Percentiles rank a stretch among this genome's conserved stretches.
Conservation (phyloP, 2,888 invertebrate genomes). For the Graphium colonna region DNA sequence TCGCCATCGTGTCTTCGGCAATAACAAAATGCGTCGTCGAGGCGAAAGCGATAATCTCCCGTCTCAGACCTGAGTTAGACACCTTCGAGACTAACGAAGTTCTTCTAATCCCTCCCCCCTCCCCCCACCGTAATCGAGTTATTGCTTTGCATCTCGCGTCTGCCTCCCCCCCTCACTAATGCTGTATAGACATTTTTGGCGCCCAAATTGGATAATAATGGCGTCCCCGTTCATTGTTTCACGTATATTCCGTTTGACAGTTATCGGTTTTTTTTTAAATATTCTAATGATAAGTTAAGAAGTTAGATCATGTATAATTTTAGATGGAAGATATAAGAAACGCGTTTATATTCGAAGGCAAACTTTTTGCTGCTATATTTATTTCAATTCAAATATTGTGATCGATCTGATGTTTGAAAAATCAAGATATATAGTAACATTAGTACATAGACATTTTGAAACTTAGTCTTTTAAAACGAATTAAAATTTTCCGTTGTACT, state of each 20-base stretch:
- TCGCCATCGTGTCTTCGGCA: slow-evolving; percentile 41
- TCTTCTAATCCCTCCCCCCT: slow-evolving; percentile 60
- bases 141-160: slow-evolving; percentile 70
- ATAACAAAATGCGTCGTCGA: slow-evolving; percentile 60
- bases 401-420: neutral
- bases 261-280: neutral
- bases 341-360: too few relatives aligned
- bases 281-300: neutral
- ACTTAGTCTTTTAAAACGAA: too few relatives aligned
- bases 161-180: slow-evolving; percentile 38
- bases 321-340: too few relatives aligned
- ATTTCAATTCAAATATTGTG: too few relatives aligned
- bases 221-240: slow-evolving; percentile 15
- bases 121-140: slow-evolving; percentile 63
- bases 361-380: too few relatives aligned
- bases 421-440: too few relatives aligned
- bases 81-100: slow-evolving; percentile 77
- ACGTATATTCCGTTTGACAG: neutral
- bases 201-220: slow-evolving; percentile 15
- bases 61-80: slow-evolving; percentile 67
- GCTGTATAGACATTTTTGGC: slow-evolving; percentile 24
- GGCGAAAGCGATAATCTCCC: slow-evolving; percentile 68
- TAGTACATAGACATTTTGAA: too few relatives aligned
- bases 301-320: neutral
- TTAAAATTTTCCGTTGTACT: too few relatives aligned